A percentile compares a stretch with the other conserved stretches of the same genome.
Conservation (phyloP, 2,888 invertebrate species). For the Eumacrocentrus americanus region DNA sequence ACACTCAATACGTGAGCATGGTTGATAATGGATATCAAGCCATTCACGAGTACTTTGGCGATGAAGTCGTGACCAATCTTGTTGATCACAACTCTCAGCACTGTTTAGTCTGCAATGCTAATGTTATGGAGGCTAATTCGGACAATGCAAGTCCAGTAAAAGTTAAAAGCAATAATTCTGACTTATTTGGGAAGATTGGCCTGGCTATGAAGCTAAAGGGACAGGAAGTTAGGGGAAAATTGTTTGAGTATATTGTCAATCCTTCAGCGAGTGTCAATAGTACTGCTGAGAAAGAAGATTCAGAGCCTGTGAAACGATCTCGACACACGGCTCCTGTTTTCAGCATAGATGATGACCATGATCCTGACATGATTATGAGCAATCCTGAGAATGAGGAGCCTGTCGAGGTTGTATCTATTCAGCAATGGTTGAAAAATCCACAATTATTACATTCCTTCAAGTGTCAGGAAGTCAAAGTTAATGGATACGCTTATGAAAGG, state of each 20-base stretch:
- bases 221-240: conserved; percentile 88
- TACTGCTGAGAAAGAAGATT: conserved; percentile 81
- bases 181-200: conserved; percentile 82
- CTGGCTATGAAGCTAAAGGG: conserved; percentile 89
- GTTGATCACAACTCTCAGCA: conserved; percentile 82
- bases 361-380: conserved; percentile 62
- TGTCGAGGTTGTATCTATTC: conserved; percentile 81
- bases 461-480: conserved; percentile 91
- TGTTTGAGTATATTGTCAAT: conserved; percentile 93
- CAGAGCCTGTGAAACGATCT: conserved; percentile 73
- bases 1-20: conserved; percentile 90
- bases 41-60: conserved; percentile 82
- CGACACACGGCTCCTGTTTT: conserved; percentile 91
- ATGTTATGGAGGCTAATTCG: conserved; percentile 59
- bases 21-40: conserved; percentile 89
- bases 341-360: conserved; percentile 89
- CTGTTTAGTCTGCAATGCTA: conserved; percentile 81
- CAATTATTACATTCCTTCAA: conserved; percentile 86
- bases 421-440: conserved; percentile 80
- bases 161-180: conserved; percentile 60
- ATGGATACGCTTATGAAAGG: conserved; percentile 84
- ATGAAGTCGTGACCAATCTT: conserved; percentile 79
- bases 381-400: conserved; percentile 67
- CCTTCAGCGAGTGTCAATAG: conserved; percentile 68
- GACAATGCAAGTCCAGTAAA: conserved; percentile 53